A percentile compares a stretch with the other conserved stretches of the same genome.
phyloP scores from a whole-genome alignment of 2,113 vertebrate species.

The Colaptes auratus region DNA sequence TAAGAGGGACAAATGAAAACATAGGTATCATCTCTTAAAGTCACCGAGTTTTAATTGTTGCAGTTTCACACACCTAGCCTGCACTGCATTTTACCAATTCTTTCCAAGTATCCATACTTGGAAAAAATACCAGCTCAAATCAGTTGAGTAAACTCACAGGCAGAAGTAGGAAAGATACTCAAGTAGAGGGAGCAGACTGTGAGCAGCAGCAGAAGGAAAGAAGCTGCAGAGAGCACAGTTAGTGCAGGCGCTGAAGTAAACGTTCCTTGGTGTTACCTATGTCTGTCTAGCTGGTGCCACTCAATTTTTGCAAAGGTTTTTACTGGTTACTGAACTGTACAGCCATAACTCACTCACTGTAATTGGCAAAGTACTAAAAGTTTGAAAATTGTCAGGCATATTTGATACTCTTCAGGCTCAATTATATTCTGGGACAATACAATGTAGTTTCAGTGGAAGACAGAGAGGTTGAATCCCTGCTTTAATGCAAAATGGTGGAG shows the following conservation, averaged over 20 bases:
- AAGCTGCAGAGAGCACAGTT: background rate
- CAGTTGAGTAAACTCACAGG: background rate
- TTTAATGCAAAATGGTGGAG: background rate
- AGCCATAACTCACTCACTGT: background rate
- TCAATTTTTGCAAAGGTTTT: constrained; percentile 3
- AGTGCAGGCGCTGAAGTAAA: background rate
- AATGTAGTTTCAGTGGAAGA: background rate
- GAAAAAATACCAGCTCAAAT: background rate
- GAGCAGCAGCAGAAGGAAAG: background rate
- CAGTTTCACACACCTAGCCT: background rate
- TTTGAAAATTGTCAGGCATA: background rate
- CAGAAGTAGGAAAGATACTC: background rate
- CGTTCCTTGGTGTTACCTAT: background rate
- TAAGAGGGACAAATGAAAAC: background rate
- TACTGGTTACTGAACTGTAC: background rate
- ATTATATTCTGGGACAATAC: background rate
- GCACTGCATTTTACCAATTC: background rate
- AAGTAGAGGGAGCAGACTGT: background rate
- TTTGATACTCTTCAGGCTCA: background rate
- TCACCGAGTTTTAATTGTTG: background rate
- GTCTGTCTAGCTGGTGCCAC: background rate
- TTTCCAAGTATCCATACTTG: background rate
- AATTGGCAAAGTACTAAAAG: background rate
- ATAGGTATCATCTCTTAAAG: background rate
- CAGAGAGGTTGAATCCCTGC: background rate